Percentiles rank a stretch among this genome's conserved stretches.
phyloP scores from a whole-genome alignment of 1,140 invertebrate genomes.

The Adoxophyes honmai region DNA sequence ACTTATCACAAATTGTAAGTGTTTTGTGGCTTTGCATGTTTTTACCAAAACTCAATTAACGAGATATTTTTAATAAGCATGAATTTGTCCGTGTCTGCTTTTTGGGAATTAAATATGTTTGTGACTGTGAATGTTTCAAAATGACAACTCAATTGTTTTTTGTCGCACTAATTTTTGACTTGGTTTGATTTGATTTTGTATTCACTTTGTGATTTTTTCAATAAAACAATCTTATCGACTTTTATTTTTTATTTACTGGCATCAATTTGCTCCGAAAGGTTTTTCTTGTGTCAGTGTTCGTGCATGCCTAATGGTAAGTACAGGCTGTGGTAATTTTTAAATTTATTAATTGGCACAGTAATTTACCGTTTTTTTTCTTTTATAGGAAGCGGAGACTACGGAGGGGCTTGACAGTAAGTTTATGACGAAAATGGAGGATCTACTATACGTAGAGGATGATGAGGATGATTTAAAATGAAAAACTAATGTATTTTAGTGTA shows the following conservation, averaged over 20 bases:
- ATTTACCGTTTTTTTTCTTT: constrained; percentile 10
- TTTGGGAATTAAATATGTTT: not conserved
- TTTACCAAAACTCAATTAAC: no score
- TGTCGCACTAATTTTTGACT: not conserved
- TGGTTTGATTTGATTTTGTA: constrained; percentile 26
- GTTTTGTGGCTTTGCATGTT: no score
- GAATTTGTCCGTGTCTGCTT: not conserved
- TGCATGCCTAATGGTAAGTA: constrained; percentile 1
- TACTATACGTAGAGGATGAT: constrained; percentile 64
- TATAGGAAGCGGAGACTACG: constrained; percentile 40
- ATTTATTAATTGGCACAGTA: no score
- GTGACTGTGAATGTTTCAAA: constrained; percentile 2
- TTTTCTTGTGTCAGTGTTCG: constrained; percentile 6
- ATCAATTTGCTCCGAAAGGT: no score
- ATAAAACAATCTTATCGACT: constrained; percentile 29
- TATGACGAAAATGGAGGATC: constrained; percentile 61
- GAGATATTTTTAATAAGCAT: not conserved
- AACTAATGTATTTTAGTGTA: constrained; percentile 16
- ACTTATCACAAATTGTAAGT: no score
- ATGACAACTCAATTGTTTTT: constrained; percentile 1
- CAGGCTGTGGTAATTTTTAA: no score
- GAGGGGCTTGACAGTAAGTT: constrained; percentile 56
- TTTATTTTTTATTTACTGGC: not conserved
- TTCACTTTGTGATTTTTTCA: constrained; percentile 35
- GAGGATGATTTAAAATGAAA: constrained; percentile 57